A percentile compares a stretch with the other conserved stretches of the same genome.
These are phyloP conservation scores for Cranoglanis bouderius DNA, from an alignment of 2,113 vertebrate genomes.

Conservation along the genomic window DNA sequence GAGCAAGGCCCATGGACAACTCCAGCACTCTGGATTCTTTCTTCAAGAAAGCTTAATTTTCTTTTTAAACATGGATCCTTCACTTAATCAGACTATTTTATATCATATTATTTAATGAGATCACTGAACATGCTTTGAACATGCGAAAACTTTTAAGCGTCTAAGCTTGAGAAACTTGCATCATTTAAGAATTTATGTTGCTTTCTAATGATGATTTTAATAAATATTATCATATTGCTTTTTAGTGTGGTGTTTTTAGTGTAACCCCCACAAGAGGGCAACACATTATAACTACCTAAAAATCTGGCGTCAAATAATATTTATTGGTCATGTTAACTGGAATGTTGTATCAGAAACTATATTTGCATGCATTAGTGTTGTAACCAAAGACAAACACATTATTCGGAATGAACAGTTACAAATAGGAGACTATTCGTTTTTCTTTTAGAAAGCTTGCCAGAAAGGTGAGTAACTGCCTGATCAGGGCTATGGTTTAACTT, in stretches of 20 bases:
- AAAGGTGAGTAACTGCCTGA: no score
- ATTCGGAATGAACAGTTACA: not conserved
- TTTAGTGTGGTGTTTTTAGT: not conserved
- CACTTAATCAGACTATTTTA: not conserved
- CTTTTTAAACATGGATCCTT: not conserved
- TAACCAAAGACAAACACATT: not conserved
- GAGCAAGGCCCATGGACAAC: constrained; percentile 64
- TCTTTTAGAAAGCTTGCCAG: no score
- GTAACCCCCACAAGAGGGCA: not conserved
- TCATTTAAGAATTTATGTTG: not conserved
- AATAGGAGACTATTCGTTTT: not conserved
- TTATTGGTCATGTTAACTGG: not conserved
- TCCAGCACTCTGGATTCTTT: constrained; percentile 83
- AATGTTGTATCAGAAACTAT: not conserved
- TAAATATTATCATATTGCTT: not conserved
- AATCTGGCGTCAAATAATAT: no score
- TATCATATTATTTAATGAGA: not conserved
- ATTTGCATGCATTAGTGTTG: not conserved
- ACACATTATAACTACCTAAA: not conserved
- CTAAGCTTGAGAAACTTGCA: not conserved
- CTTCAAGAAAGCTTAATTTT: constrained; percentile 78
- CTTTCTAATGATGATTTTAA: not conserved
- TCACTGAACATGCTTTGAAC: not conserved
- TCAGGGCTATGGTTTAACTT: not conserved
- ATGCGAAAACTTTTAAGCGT: not conserved